Conservation (phyloP, 2,888 invertebrate species). For the Caradrina clavipalpis region DNA sequence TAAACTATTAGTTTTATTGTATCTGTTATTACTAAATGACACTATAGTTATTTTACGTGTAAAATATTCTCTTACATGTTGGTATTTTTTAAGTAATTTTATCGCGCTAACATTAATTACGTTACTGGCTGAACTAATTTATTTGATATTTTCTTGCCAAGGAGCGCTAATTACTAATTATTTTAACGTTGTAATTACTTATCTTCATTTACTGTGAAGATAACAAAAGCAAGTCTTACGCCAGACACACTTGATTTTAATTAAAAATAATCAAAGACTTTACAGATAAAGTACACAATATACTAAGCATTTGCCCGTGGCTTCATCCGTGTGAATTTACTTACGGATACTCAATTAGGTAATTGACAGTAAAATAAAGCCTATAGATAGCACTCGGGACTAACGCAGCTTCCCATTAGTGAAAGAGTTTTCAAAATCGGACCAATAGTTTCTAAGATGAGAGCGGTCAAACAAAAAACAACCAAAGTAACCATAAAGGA, state of each 20-base stretch:
- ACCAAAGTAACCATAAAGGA: no score
- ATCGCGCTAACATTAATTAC: not conserved
- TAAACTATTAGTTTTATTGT: no score
- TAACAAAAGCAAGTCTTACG: not conserved
- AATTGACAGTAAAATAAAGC: no score
- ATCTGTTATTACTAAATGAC: not conserved
- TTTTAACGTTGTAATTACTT: not conserved
- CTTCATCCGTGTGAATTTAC: no score
- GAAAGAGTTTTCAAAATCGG: no score
- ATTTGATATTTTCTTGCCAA: not conserved
- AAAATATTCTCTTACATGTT: not conserved
- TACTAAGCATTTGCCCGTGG: no score
- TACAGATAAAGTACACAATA: no score
- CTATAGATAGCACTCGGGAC: no score
- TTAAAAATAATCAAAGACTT: not conserved
- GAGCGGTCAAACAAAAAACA: no score
- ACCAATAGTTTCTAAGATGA: no score
- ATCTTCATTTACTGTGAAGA: not conserved
- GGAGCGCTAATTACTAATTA: not conserved
- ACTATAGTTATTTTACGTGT: not conserved
- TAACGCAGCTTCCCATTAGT: no score
- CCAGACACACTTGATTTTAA: not conserved
- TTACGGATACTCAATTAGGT: no score
- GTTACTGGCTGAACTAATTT: not conserved
- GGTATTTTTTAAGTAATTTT: not conserved